Percentiles rank a stretch among this genome's conserved stretches.
Evolutionary conservation across 2,113 vertebrate genomes (phyloP).

Genomic region (Pogona vitticeps): DNA sequence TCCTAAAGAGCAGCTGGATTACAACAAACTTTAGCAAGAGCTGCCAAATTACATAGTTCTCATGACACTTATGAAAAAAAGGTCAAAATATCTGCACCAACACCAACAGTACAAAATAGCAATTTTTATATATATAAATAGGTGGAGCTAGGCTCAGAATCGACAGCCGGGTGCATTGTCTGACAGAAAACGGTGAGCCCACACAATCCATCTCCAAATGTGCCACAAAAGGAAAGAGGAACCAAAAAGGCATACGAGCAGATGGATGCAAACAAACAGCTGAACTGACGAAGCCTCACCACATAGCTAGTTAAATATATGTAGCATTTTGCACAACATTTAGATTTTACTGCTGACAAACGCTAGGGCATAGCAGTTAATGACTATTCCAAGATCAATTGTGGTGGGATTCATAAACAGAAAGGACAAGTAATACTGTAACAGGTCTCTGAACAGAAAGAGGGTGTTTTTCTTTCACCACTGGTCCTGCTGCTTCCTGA

Average conservation of each 20-base stretch:
- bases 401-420: not conserved
- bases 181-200: not conserved
- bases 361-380: not conserved
- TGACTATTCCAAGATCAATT: not conserved
- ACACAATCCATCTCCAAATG: not conserved
- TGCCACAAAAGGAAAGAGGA: not conserved
- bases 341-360: too few relatives aligned
- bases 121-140: not conserved
- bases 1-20: not conserved
- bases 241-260: not conserved
- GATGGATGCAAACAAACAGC: not conserved
- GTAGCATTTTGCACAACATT: not conserved
- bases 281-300: not conserved
- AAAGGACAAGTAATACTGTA: not conserved
- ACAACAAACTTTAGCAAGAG: not conserved
- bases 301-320: not conserved
- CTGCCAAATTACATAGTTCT: not conserved
- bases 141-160: not conserved
- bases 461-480: not conserved
- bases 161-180: not conserved
- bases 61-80: not conserved
- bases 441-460: too few relatives aligned
- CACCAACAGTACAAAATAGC: conserved; percentile 20
- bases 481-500: not conserved
- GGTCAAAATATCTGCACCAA: not conserved